Evolutionary conservation across 2,888 invertebrate species (phyloP), one percentile per base, ranked within the genome.

Genomic region (Phania funesta): DNA sequence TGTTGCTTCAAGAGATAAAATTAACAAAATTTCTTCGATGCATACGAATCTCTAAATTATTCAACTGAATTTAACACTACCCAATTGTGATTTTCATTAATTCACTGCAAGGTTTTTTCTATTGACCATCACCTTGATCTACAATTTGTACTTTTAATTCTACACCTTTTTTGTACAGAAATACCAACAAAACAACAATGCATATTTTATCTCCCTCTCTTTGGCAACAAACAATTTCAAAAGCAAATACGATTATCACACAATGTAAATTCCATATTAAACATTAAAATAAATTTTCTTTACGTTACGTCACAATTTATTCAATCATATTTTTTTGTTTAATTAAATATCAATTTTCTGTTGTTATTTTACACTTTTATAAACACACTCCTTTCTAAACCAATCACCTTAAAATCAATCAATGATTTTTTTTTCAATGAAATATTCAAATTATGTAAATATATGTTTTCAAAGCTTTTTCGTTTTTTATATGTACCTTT

Each of bases 401-500:
- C 20, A 41, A 16, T 16, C 24, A 22, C 46, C 24, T 46, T 67
- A 44, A 54, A 46, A 9, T 13, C 13, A 62, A 73, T 77, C 24
- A 26, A 29, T 20, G 24, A 5, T 18, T 48, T 41, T n/a, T n/a
- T 24, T 70, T 52, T 46, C 48, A 67, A 71, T 62, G 18, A 68
- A 38, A 60, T 48, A 71, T 77, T 46, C 46, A 85, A 87, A 88
- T 89, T 89, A 89, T 89, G 86, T 89, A 89, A 86, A 88, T 16
- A 44, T 86, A 3, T 83, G 18, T 50, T 16, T 81, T 64, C 32
- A 20, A 50, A 41, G 11, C 6, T 16, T 13, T 24, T 35, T 38
- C 41, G 1, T 7, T 32, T 35, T 24, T 29, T 87, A 93, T 62
- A 29, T 32, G 26, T 76, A 96, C 96, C 95, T 95, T 96, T 84